A percentile compares a stretch with the other conserved stretches of the same genome.
Conservation (phyloP, 2,113 vertebrate species). For the Zosterops hypoxanthus region DNA sequence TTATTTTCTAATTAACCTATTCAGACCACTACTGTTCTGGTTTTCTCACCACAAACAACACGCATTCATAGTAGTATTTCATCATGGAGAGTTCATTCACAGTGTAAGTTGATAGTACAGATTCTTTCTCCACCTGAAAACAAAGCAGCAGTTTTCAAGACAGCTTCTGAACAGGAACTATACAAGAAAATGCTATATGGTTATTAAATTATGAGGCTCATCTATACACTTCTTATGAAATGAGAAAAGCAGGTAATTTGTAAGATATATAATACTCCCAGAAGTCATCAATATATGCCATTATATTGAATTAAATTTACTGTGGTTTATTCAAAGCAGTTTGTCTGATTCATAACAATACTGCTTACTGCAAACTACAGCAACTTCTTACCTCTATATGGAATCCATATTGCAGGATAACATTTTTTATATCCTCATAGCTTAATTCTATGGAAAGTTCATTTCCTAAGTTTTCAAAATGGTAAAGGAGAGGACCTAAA, state of each 20-base stretch:
- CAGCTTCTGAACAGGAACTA: neutral
- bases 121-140: conserved; percentile 89
- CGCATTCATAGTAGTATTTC: conserved; percentile 95
- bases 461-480: conserved; percentile 98
- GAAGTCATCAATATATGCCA: neutral
- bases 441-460: conserved; percentile 97
- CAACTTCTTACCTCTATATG: conserved; percentile 86
- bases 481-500: conserved; percentile 93
- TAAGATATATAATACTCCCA: neutral
- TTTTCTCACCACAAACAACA: conserved; percentile 95
- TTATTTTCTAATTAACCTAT: neutral
- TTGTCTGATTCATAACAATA: neutral
- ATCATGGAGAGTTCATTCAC: conserved; percentile 97
- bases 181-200: neutral
- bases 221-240: neutral
- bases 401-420: conserved; percentile 92
- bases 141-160: conserved; percentile 25
- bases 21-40: conserved; percentile 71
- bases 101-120: conserved; percentile 92
- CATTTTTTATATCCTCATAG: conserved; percentile 93
- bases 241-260: neutral
- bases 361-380: neutral
- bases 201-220: neutral
- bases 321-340: neutral
- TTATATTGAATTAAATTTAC: neutral